phyloP scores from a whole-genome alignment of 2,797 vertebrate species.

The Centropyge bicolor region DNA sequence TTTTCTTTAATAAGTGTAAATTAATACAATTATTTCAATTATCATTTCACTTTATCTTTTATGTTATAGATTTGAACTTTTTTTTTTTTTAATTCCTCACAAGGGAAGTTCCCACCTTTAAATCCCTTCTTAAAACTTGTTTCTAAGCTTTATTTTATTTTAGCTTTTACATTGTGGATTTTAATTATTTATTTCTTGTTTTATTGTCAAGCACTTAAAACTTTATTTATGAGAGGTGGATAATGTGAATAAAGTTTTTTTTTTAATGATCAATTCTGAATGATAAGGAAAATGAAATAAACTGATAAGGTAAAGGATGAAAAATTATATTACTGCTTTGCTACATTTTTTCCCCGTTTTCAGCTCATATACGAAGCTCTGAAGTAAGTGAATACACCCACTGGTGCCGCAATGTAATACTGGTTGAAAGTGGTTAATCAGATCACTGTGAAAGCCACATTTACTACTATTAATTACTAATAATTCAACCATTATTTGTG shows the following conservation, averaged over 20 bases:
- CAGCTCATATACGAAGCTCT: neutral
- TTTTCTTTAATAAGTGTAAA: too few species aligned
- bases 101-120: too few species aligned
- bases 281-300: neutral
- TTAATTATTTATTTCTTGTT: too few species aligned
- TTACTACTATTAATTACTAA: neutral
- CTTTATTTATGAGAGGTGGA: neutral
- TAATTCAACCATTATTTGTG: neutral
- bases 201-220: neutral
- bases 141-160: too few species aligned
- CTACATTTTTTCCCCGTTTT: neutral
- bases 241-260: neutral
- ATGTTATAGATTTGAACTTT: neutral
- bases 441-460: neutral
- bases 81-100: neutral
- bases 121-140: too few species aligned
- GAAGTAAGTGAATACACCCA: neutral
- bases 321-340: neutral
- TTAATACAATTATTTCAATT: neutral
- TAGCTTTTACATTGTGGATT: neutral
- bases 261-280: neutral
- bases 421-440: neutral
- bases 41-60: too few species aligned
- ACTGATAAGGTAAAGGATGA: neutral
- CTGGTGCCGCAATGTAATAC: neutral